phyloP scores from a whole-genome alignment of 2,888 invertebrate genomes.

The Cremastinae sp. region DNA sequence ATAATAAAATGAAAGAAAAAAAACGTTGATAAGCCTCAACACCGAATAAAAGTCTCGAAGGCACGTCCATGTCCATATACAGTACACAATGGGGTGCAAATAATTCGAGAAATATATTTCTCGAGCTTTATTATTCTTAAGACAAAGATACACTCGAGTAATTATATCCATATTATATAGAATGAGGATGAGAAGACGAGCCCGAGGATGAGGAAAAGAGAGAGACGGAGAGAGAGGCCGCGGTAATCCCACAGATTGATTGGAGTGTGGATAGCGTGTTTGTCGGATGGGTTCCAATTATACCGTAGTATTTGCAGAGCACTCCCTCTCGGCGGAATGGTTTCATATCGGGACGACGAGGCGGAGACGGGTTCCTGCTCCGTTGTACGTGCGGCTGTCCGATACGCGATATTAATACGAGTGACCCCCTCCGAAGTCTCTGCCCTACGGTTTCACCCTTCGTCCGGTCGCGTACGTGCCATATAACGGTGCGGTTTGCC shows the following conservation, averaged over 20 bases:
- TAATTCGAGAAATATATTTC: not conserved
- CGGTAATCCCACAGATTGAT: conserved; percentile 75
- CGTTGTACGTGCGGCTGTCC: conserved; percentile 70
- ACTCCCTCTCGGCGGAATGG: conserved; percentile 76
- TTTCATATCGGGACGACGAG: conserved; percentile 70
- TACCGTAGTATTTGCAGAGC: conserved; percentile 78
- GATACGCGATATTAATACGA: conserved; percentile 79
- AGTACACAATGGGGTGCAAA: not conserved
- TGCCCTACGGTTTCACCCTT: conserved; percentile 49
- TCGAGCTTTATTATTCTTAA: too few species aligned
- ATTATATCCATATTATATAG: not conserved
- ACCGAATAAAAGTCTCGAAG: not conserved
- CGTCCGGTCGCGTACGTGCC: conserved; percentile 8
- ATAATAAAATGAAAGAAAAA: too few species aligned
- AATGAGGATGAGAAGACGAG: conserved; percentile 42
- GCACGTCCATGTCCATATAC: too few species aligned
- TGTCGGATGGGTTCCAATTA: conserved; percentile 78
- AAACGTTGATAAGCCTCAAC: too few species aligned
- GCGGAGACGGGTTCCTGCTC: conserved; percentile 32
- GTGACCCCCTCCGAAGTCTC: conserved; percentile 71
- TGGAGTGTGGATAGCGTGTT: conserved; percentile 74
- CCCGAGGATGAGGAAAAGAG: too few species aligned
- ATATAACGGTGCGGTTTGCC: conserved; percentile 25
- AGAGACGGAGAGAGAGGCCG: conserved; percentile 45
- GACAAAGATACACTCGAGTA: not conserved